Conservation (phyloP, 2,888 invertebrate species). For the Eupithecia pulchellata region DNA sequence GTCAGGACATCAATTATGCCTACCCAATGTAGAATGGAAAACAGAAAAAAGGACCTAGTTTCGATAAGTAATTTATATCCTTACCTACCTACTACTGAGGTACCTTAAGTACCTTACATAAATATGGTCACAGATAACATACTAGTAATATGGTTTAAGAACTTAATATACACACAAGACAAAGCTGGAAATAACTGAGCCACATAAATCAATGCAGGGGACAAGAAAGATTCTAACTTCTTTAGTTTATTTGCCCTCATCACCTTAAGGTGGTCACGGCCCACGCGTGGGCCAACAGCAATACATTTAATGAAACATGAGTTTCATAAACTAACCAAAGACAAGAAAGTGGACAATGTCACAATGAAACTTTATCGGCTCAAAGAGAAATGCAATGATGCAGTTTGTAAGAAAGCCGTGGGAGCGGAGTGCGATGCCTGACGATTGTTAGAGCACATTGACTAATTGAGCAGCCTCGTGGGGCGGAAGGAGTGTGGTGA, state of each 20-base stretch:
- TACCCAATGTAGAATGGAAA: neutral
- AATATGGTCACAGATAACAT: too few species aligned
- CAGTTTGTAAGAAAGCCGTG: conserved; percentile 9
- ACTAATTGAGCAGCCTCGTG: neutral
- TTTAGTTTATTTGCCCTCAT: too few species aligned
- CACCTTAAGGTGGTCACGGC: too few species aligned
- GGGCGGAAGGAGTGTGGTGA: neutral
- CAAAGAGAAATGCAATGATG: conserved; percentile 1
- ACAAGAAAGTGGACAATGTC: neutral
- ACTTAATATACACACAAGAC: neutral
- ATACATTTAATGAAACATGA: neutral
- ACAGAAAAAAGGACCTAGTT: neutral
- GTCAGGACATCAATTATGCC: too few species aligned
- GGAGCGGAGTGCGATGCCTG: neutral
- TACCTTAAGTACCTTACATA: too few species aligned
- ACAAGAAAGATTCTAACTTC: too few species aligned
- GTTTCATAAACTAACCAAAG: neutral
- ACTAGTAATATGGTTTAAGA: too few species aligned
- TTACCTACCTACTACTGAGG: too few species aligned
- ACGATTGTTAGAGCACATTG: neutral
- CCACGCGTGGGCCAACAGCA: neutral
- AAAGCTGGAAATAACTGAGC: neutral
- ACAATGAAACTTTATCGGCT: neutral
- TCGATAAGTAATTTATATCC: too few species aligned
- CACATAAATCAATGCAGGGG: neutral